A percentile compares a stretch with the other conserved stretches of the same genome.
Conservation (phyloP, 2,797 vertebrate species). For the Limosa lapponica region DNA sequence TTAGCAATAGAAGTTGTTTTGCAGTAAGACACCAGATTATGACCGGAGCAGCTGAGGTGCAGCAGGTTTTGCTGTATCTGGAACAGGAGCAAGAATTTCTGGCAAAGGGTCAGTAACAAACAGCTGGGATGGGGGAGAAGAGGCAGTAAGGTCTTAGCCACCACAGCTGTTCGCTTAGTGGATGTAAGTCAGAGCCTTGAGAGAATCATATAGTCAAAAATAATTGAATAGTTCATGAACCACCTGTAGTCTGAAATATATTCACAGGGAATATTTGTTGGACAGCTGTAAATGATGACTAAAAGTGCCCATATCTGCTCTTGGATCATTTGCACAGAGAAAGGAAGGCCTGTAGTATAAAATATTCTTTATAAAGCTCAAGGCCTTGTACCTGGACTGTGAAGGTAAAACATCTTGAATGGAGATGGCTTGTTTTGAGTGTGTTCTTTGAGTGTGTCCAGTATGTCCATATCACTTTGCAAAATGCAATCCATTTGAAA, state of each 20-base stretch:
- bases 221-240: slow-evolving; percentile 38
- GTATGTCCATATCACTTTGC: background rate
- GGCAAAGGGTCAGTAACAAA: slow-evolving; percentile 58
- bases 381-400: background rate
- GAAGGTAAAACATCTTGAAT: background rate
- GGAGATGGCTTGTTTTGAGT: background rate
- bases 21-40: slow-evolving; percentile 22
- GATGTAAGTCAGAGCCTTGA: slow-evolving; percentile 2
- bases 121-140: slow-evolving; percentile 59
- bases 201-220: background rate
- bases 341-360: background rate
- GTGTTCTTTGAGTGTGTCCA: background rate
- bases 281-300: slow-evolving; percentile 23
- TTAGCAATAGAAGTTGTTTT: slow-evolving; percentile 42
- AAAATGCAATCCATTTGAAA: background rate
- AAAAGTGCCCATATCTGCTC: background rate
- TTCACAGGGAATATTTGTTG: background rate
- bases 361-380: background rate
- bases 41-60: slow-evolving; percentile 63
- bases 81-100: slow-evolving; percentile 64
- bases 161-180: slow-evolving; percentile 56
- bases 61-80: slow-evolving; percentile 65
- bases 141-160: slow-evolving; percentile 27
- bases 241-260: slow-evolving; percentile 44
- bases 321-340: background rate